These are phyloP conservation scores for Clavelina lepadiformis DNA, from an alignment of 23 tunicate species.

Conservation along the genomic window DNA sequence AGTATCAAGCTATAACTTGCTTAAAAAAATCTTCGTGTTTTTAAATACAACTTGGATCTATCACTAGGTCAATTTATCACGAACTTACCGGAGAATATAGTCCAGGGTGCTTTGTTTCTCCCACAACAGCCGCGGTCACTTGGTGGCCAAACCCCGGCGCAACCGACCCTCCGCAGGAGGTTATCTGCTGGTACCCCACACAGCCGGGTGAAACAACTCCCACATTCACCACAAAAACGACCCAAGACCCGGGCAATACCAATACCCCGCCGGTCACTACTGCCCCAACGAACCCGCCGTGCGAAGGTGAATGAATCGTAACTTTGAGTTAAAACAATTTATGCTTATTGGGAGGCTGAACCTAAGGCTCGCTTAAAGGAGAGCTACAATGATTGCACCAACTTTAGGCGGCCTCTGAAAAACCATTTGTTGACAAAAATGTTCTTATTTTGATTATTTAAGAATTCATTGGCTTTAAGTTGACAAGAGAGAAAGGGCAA, in stretches of 20 bases:
- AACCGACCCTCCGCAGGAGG: slow-evolving; percentile 33
- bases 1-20: not conserved
- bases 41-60: no score
- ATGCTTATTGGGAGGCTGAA: no score
- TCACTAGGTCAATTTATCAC: slow-evolving; percentile 56
- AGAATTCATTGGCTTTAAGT: not conserved
- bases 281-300: slow-evolving; percentile 16
- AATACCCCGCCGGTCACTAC: slow-evolving; percentile 4
- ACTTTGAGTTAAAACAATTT: no score
- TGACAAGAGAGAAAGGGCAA: not conserved
- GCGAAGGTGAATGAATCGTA: slow-evolving; percentile 48
- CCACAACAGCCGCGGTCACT: slow-evolving; percentile 63
- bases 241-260: slow-evolving; percentile 1
- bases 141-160: slow-evolving; percentile 68
- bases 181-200: slow-evolving; percentile 31
- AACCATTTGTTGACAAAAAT: no score
- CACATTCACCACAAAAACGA: slow-evolving; percentile 7
- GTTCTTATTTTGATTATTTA: not conserved
- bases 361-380: no score
- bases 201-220: slow-evolving; percentile 25
- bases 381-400: no score
- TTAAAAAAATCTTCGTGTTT: no score
- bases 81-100: slow-evolving; percentile 41
- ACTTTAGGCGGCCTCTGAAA: no score
- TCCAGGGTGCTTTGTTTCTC: slow-evolving; percentile 43